Evolutionary conservation across 2,797 vertebrate species (phyloP), one percentile per base, ranked within the genome.

Genomic region (Tinamus major): DNA sequence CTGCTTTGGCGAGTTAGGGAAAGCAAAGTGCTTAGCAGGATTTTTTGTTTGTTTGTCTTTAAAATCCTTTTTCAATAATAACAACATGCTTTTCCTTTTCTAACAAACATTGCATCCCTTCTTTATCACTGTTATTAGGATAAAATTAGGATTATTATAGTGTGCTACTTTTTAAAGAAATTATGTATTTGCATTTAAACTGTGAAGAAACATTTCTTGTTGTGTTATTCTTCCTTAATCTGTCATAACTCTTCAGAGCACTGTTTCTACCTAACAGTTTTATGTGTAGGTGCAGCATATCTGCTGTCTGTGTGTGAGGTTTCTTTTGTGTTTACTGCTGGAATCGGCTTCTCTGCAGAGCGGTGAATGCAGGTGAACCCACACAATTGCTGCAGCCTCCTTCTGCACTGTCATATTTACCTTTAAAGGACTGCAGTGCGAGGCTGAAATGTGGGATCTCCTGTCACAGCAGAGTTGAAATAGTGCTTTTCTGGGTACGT

Each of bases 391-490:
- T 87, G 91, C 61, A 84, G 48, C 27, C 75, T 92, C 44, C 46
- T 19, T 79, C 41, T 83, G 85, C 75, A 62, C 39, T 56, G 44
- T 84, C 63, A 35, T 8, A 44, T 82, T 95, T 87, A 20, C 55
- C 49, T 78, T 61, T 64, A 84, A 71, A 4, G 10, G 39, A 13
- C 68, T 79, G 46, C 26, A 78, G 71, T 10, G 39, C n/a, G 39
- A 85, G 62, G 44, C 75, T 92, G 83, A 70, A 82, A 79, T 44
- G 26, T 79, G 77, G 90, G 46, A 72, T 95, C 58, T 81, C 69
- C 86, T 95, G 90, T 89, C 88, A 93, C 21, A 91, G 55, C 51
- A 65, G 55, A 93, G 79, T 53, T 85, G 78, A 94, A 96, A 77
- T 26, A 76, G 9, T 80, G 48, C 64, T 93, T 87, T 92, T 91